Evolutionary conservation across 2,113 vertebrate species (phyloP).

Genomic region (Hymenochirus boettgeri): DNA sequence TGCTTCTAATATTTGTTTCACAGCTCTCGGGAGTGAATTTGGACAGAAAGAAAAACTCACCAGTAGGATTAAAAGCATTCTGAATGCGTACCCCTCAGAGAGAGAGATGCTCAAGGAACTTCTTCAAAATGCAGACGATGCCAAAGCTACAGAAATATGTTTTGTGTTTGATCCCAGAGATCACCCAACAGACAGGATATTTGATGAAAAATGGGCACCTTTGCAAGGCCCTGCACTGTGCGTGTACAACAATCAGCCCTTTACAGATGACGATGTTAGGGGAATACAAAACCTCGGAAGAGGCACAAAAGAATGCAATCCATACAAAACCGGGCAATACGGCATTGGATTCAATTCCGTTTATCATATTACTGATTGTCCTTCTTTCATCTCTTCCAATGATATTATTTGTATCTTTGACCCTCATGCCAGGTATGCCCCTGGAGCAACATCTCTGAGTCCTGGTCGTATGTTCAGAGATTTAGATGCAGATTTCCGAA

Average conservation of each 20-base stretch:
- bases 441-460: conserved; percentile 89
- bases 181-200: conserved; percentile 89
- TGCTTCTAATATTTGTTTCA: conserved; percentile 93
- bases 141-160: conserved; percentile 96
- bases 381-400: conserved; percentile 94
- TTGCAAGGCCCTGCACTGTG: conserved; percentile 94
- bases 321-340: conserved; percentile 95
- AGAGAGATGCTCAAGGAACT: conserved; percentile 98
- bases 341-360: conserved; percentile 98
- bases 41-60: conserved; percentile 97
- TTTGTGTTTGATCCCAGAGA: conserved; percentile 94
- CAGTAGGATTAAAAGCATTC: conserved; percentile 96
- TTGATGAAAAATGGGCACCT: conserved; percentile 97
- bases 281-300: conserved; percentile 97
- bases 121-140: conserved; percentile 97
- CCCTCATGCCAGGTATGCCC: conserved; percentile 90
- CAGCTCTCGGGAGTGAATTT: conserved; percentile 89
- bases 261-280: conserved; percentile 92
- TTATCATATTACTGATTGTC: conserved; percentile 97
- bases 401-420: conserved; percentile 98
- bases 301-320: conserved; percentile 97
- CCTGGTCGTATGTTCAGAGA: conserved; percentile 97
- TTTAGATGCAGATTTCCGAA: conserved; percentile 91
- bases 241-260: conserved; percentile 97
- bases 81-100: conserved; percentile 97